phyloP scores from a whole-genome alignment of 2,888 invertebrate species.

The Venusia cambrica region DNA sequence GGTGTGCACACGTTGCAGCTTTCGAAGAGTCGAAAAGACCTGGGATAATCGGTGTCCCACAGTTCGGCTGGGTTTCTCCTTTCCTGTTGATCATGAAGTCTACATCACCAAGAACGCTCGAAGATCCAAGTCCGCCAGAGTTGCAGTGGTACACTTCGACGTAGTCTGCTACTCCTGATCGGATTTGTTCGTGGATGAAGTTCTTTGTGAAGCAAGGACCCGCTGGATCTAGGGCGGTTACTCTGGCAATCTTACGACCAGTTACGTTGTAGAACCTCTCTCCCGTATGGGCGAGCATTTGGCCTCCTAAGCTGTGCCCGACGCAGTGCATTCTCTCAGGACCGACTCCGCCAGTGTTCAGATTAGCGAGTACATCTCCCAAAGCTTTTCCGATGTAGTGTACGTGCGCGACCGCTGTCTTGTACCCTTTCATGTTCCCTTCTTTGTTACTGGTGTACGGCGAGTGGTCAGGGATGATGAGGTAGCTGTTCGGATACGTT shows the following conservation, averaged over 20 bases:
- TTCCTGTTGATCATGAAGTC: constrained; percentile 74
- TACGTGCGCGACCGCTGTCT: constrained; percentile 33
- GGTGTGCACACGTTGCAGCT: constrained; percentile 54
- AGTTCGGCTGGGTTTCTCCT: constrained; percentile 75
- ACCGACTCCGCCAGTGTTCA: constrained; percentile 27
- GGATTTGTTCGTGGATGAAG: constrained; percentile 44
- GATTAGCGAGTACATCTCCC: constrained; percentile 27
- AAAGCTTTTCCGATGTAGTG: constrained; percentile 34
- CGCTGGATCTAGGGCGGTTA: constrained; percentile 33
- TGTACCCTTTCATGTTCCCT: constrained; percentile 31
- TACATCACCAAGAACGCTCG: constrained; percentile 56
- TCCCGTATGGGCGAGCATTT: constrained; percentile 30
- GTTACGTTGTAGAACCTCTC: constrained; percentile 22
- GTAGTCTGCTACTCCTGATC: constrained; percentile 61
- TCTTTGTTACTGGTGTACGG: constrained; percentile 31
- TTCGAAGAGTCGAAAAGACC: constrained; percentile 49
- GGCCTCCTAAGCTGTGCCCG: constrained; percentile 36
- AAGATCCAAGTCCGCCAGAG: constrained; percentile 55
- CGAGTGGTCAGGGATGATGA: constrained; percentile 36
- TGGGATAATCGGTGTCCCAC: constrained; percentile 51
- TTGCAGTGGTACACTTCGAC: constrained; percentile 76
- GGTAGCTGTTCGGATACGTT: constrained; percentile 30
- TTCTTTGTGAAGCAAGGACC: constrained; percentile 30
- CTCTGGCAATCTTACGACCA: constrained; percentile 25
- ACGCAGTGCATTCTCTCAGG: constrained; percentile 30